Evolutionary conservation across 2,888 invertebrate species (phyloP), one percentile per base, ranked within the genome.

Genomic region (Cerastoderma edule): DNA sequence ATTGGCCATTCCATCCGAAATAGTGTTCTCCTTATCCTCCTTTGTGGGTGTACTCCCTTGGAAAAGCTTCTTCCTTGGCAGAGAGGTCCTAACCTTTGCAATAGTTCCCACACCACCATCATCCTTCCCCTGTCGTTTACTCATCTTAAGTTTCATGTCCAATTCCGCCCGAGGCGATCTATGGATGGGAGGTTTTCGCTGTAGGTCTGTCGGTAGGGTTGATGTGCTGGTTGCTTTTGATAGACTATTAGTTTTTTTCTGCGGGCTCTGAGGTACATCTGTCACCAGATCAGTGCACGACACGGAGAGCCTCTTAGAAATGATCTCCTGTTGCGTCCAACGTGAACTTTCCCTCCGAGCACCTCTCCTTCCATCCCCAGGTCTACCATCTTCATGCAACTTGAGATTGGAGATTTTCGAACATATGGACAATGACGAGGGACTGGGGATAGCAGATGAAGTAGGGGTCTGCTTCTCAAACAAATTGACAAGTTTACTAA

Each of bases 401-500:
- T 33, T 2, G 13, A 60, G 24, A n/a, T 60, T 33, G 5, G 35
- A 35, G 22, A 60, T 27, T 24, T 35, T 39, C 10, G 60, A 60
- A 5, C 33, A 39, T 2, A 22, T 44, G 13, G 39, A 60, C 22
- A 22, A 33, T 35, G 60, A 22, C 1, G 39, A 39, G 27, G 60
- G 24, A 22, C 30, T 35, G 13, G 35, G 24, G 30, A 13, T 16
- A 3, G 60, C 19, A n/a, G 39, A 22, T 3, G 19, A 24, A 19
- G 60, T 35, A 33, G 60, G 35, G 2, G 33, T 13, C 24, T 60
- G 60, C 32, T 53, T 74, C 39, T 73, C 72, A 72, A 86, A 86
- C 33, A 81, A 70, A 35, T 74, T 79, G 57, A 86, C 76, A 28
- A 85, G 79, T 33, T 77, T 83, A 84, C 85, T 80, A 77, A 86